Conservation (phyloP, 2,888 invertebrate species). For the Pyrrhia umbra region DNA sequence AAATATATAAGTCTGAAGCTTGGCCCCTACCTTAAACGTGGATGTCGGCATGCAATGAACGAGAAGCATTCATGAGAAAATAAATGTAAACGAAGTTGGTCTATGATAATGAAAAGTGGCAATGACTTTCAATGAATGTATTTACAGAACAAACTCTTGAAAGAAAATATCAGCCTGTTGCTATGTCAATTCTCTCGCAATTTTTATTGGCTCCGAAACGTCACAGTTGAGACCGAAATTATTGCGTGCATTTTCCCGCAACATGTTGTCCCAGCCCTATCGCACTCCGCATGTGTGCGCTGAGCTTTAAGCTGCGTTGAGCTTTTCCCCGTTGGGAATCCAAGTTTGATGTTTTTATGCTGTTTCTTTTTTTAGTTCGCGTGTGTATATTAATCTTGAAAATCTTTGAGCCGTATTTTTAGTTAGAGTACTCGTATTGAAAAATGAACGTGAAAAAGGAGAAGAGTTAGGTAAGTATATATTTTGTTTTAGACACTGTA, state of each 20-base stretch:
- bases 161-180: neutral
- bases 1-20: too few species aligned
- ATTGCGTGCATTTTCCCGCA: slow-evolving; percentile 7
- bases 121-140: neutral
- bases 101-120: neutral
- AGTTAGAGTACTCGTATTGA: neutral
- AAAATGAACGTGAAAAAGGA: neutral
- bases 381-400: neutral
- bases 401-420: neutral
- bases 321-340: slow-evolving; percentile 5
- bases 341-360: slow-evolving; percentile 13
- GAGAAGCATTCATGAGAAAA: neutral
- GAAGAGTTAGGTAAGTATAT: too few species aligned
- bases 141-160: neutral
- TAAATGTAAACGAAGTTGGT: neutral
- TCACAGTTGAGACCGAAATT: neutral
- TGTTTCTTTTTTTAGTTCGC: neutral
- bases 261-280: slow-evolving; percentile 18
- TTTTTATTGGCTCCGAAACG: slow-evolving; percentile 2
- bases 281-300: slow-evolving; percentile 7
- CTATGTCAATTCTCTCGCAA: slow-evolving; percentile 9
- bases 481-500: too few species aligned
- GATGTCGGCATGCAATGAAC: slow-evolving; percentile 1
- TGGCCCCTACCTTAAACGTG: too few species aligned
- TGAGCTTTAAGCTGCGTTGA: slow-evolving; percentile 27